Base-by-base conservation (phyloP, 2,113 vertebrate genomes). In the Sphyrna mokarran region DNA sequence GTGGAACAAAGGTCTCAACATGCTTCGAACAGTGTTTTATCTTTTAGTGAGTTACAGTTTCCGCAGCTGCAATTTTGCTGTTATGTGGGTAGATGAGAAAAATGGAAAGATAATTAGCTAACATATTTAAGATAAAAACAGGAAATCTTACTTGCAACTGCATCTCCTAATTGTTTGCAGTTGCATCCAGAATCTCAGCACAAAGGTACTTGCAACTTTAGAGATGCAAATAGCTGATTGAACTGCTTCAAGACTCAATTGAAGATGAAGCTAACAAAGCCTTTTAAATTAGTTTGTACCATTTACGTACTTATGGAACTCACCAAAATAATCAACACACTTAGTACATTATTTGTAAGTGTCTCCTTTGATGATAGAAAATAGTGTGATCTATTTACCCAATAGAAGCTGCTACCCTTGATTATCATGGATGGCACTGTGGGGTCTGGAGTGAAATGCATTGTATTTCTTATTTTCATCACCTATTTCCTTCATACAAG, bases 91-190 rank as follows among this genome's bases (percentile, higher is more conserved):
- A 33, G 29, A 68, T 9, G 6, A 18, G 8, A 37, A 66, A 93
- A 66, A 93, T 14, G 16, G 40, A 37, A 83, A 20, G 6, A 18
- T 83, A 22, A 40, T 5, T 93, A 68, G 63, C n/a, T 16, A 37
- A 37, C 29, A 37, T 93, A 22, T 37, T 93, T 66, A 93, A n/a
- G 8, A 40, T 7, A 66, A 66, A n/a, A 93, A 93, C 89, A 68
- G 61, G 61, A 93, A 93, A 66, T 37, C n/a, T 93, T 33, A 93
- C 33, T 68, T 68, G 89, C 89, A 93, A 93, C 89, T 23, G 14
- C 89, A 1, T 68, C 61, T 93, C n/a, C n/a, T 37, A 66, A 66
- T 22, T 93, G 89, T 22, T 37, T 37, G 37, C 89, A 37, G n/a
- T 93, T 93, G 89, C 89, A 66, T 66, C 61, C 89, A 66, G 61